A percentile compares a stretch with the other conserved stretches of the same genome.
Conservation (phyloP, 2,888 invertebrate genomes). For the Norana najaformis region DNA sequence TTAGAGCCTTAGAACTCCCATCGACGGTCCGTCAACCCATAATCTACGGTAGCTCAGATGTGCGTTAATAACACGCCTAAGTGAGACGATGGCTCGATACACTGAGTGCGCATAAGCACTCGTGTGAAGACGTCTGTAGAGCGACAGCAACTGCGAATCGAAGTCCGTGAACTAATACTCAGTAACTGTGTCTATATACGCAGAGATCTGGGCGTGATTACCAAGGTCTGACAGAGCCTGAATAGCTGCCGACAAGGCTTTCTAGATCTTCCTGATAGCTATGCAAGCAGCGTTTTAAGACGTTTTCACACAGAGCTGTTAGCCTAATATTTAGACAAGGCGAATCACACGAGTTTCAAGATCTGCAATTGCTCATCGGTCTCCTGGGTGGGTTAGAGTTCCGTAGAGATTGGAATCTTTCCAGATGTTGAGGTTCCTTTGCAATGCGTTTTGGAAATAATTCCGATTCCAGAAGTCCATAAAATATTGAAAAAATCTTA, state of each 20-base stretch:
- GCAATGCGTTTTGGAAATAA: too few species aligned
- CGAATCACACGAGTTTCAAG: background rate
- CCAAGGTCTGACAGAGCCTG: background rate
- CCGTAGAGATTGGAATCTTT: too few species aligned
- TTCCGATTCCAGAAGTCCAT: too few species aligned
- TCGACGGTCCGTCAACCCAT: background rate
- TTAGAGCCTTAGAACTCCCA: background rate
- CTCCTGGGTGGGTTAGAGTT: too few species aligned
- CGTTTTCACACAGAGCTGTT: background rate
- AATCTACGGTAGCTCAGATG: background rate
- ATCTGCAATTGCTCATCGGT: background rate
- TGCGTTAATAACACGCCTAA: conserved; percentile 13
- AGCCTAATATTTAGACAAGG: background rate
- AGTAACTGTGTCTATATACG: background rate
- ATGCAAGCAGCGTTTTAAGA: background rate
- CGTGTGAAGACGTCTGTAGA: background rate
- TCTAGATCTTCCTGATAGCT: background rate
- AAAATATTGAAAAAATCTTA: too few species aligned
- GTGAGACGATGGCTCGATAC: background rate
- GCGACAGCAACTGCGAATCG: background rate
- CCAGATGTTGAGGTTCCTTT: too few species aligned
- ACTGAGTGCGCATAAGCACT: background rate
- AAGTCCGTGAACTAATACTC: background rate
- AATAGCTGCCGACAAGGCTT: too few species aligned
- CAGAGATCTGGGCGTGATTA: background rate